Conservation (phyloP, 2,113 vertebrate genomes). For the Eurystomus gularis region DNA sequence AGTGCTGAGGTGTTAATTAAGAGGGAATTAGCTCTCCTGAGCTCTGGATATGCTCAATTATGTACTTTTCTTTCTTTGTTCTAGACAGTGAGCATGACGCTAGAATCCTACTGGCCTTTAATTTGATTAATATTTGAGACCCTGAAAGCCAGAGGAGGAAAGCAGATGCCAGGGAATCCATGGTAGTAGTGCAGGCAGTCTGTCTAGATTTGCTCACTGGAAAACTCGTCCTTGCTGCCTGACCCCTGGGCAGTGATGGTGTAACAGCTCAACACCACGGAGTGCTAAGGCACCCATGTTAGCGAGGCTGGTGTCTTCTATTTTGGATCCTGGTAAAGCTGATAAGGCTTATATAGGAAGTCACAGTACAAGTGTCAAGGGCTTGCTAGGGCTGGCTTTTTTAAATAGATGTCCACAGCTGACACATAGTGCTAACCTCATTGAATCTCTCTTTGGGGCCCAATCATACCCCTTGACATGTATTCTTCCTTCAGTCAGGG, state of each 20-base stretch:
- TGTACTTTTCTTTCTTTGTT: neutral
- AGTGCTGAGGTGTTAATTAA: constrained; percentile 29
- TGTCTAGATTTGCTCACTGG: neutral
- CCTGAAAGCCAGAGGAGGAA: neutral
- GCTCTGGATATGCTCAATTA: neutral
- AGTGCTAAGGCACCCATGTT: neutral
- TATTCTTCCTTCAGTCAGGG: neutral
- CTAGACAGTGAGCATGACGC: neutral
- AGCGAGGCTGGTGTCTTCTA: neutral
- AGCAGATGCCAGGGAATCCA: neutral
- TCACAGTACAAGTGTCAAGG: neutral
- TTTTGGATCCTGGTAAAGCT: neutral
- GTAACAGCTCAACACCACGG: neutral
- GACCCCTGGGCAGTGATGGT: neutral
- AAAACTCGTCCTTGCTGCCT: neutral
- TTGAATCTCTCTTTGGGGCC: neutral
- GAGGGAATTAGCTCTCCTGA: neutral
- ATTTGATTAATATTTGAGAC: neutral
- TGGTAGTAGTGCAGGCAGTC: neutral
- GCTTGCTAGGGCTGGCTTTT: neutral
- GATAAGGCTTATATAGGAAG: constrained; percentile 47
- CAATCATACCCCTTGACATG: neutral
- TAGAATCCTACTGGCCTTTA: neutral
- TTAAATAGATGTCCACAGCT: neutral
- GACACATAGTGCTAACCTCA: neutral